Conservation (phyloP, 2,113 vertebrate genomes). For the Poecilia latipinna region DNA sequence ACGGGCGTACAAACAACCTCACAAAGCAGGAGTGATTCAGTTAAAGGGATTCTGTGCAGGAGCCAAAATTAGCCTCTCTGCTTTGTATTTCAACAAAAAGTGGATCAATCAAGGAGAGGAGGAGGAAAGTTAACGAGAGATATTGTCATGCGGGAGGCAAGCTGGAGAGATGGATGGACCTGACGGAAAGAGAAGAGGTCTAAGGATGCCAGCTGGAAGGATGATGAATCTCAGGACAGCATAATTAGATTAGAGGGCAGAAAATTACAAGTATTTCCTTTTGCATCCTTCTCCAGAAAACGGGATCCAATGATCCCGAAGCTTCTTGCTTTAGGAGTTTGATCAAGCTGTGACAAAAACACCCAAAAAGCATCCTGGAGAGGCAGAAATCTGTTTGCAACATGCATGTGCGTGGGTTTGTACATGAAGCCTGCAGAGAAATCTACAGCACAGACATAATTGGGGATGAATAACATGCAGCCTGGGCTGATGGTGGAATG, state of each 20-base stretch:
- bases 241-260: slow-evolving; percentile 67
- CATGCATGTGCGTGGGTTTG: slow-evolving; percentile 1
- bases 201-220: slow-evolving; percentile 44
- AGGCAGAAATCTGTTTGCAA: background rate
- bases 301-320: slow-evolving; percentile 27
- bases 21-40: slow-evolving; percentile 68
- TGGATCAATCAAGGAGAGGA: slow-evolving; percentile 47
- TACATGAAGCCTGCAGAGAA: background rate
- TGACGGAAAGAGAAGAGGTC: slow-evolving; percentile 26
- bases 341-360: background rate
- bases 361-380: background rate
- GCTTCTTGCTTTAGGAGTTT: background rate
- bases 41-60: slow-evolving; percentile 67
- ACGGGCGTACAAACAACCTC: slow-evolving; percentile 49
- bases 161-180: slow-evolving; percentile 10
- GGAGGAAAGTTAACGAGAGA: slow-evolving; percentile 10
- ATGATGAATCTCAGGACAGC: slow-evolving; percentile 19
- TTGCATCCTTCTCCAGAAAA: slow-evolving; percentile 45
- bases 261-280: slow-evolving; percentile 60
- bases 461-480: slow-evolving; percentile 15
- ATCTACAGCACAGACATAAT: background rate
- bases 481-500: slow-evolving; percentile 19
- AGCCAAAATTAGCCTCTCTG: slow-evolving; percentile 56
- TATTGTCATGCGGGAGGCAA: background rate
- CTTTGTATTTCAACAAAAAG: slow-evolving; percentile 52